Percentiles rank a stretch among this genome's conserved stretches.
phyloP scores from a whole-genome alignment of 1,140 invertebrate species.

The Drosophila sturtevanti region DNA sequence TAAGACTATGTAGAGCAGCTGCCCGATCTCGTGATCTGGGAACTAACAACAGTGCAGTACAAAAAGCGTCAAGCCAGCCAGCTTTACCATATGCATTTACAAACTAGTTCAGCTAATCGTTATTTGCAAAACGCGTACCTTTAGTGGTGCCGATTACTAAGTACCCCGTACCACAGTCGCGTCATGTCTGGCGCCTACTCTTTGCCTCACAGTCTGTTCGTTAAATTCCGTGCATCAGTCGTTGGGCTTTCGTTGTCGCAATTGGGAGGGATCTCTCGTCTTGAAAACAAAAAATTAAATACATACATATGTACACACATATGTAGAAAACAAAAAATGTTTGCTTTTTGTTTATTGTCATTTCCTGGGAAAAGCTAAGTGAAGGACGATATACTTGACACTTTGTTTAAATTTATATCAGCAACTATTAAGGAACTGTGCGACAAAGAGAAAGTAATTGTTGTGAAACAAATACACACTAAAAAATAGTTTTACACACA shows the following conservation, averaged over 20 bases:
- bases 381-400: background rate
- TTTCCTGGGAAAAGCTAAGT: conserved; percentile 39
- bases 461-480: background rate
- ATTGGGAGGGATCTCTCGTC: conserved; percentile 33
- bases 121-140: background rate
- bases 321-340: conserved; percentile 6
- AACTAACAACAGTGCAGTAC: background rate
- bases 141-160: conserved; percentile 12
- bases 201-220: conserved; percentile 45
- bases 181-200: conserved; percentile 17
- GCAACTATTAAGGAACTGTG: conserved; percentile 12
- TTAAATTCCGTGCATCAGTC: conserved; percentile 64
- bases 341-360: conserved; percentile 4
- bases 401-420: conserved; percentile 25
- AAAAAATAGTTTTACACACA: background rate
- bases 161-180: conserved; percentile 22
- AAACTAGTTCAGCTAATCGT: background rate
- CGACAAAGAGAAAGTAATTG: background rate
- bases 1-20: background rate
- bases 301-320: background rate
- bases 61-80: background rate
- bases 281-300: background rate
- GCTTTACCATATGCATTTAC: background rate
- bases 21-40: background rate
- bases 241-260: conserved; percentile 58